Percentiles rank a stretch among this genome's conserved stretches.
phyloP scores from a whole-genome alignment of 1,140 invertebrate genomes.

The Brachionus rubens region DNA sequence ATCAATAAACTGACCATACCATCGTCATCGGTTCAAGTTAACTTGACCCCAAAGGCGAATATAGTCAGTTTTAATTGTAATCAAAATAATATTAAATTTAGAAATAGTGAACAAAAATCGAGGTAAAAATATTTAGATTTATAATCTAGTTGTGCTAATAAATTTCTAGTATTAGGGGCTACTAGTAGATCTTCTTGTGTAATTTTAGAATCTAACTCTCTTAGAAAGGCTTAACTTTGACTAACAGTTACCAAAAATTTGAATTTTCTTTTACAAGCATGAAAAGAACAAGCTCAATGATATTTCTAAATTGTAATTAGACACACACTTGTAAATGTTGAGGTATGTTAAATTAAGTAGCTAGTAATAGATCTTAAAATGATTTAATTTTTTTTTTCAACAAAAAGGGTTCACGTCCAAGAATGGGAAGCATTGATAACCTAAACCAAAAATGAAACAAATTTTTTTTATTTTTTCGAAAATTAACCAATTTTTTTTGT shows the following conservation, averaged over 20 bases:
- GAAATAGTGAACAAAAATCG: conserved; percentile 1
- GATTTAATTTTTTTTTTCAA: background rate
- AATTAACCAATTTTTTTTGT: conserved; percentile 4
- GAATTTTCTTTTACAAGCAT: conserved; percentile 65
- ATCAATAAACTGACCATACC: conserved; percentile 7
- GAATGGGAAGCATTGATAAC: conserved; percentile 7
- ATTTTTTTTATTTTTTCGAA: background rate
- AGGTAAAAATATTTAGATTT: too few species aligned
- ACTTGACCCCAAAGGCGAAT: background rate
- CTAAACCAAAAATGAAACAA: background rate
- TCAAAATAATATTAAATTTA: conserved; percentile 16
- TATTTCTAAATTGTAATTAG: conserved; percentile 62
- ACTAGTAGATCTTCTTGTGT: too few species aligned
- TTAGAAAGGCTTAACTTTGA: background rate
- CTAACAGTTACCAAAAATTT: too few species aligned
- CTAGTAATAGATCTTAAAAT: background rate
- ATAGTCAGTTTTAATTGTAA: background rate
- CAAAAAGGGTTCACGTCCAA: conserved; percentile 1
- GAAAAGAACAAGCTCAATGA: conserved; percentile 68
- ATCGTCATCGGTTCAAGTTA: too few species aligned
- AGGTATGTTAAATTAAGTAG: conserved; percentile 5
- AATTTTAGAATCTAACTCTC: too few species aligned
- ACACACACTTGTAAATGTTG: too few species aligned
- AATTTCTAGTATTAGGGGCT: too few species aligned
- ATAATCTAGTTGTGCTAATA: too few species aligned